Evolutionary conservation across 2,113 vertebrate genomes (phyloP), one percentile per base, ranked within the genome.

Genomic region (Paramormyrops kingsleyae): DNA sequence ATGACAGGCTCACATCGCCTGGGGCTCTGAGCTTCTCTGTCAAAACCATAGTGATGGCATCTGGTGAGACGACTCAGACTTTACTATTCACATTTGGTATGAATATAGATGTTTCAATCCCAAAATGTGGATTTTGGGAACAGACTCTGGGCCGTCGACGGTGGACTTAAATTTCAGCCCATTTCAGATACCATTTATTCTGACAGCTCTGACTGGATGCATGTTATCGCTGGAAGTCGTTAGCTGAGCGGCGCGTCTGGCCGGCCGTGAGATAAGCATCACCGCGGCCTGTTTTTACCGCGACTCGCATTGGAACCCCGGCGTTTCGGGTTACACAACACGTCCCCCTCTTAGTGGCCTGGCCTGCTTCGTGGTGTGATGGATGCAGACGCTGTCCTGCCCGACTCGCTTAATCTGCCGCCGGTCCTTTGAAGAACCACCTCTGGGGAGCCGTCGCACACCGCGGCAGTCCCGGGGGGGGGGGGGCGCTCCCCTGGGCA

Each of bases 201-300:
- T 93, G 90, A 91, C 88, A 83, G 80, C 31, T 93, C 92, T 91
- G 91, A 93, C 90, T 92, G 77, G 92, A 92, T 83, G 86, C 92
- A 90, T 90, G 91, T 93, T 92, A 91, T 91, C 93, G 93, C 91
- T 94, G 91, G 92, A 94, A 91, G 91, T 91, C 90, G 93, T 93
- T 92, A 92, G 92, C 87, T 1, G 24, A 92, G 94, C 92, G 91
- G 92, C 90, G 88, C 88, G 46, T 92, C 83, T 91, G 89, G 90
- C 92, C 83, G 91, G 92, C 93, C 90, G 91, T 93, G 88, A 88
- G 44, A 80, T 90, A 90, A 89, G 42, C 87, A 92, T 95, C 92
- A 88, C 88, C 91, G 92, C 91, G 93, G 91, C 92, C 74, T 95
- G 31, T 42, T 95, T 89, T 88, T 90, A 92, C 90, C 87, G 88